Conservation (phyloP, 2,888 invertebrate genomes). For the Tenthredo distinguenda region DNA sequence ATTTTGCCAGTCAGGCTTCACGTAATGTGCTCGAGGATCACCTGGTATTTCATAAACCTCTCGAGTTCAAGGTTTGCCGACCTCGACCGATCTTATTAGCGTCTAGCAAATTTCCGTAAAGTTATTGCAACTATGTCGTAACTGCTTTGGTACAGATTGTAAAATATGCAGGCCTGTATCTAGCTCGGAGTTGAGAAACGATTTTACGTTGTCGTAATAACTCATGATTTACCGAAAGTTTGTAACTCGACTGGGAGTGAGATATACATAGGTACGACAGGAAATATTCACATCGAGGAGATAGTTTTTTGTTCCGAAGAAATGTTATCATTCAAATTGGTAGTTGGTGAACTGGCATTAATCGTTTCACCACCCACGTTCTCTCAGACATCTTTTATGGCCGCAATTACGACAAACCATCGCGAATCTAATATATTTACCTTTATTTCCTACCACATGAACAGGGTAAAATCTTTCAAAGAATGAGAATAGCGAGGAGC, state of each 20-base stretch:
- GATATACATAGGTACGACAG: constrained; percentile 16
- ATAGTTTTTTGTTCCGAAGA: constrained; percentile 13
- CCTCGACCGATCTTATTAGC: constrained; percentile 29
- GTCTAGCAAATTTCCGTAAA: constrained; percentile 43
- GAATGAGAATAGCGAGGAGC: background rate
- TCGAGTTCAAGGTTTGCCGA: constrained; percentile 19
- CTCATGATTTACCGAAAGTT: constrained; percentile 31
- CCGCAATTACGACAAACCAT: constrained; percentile 9
- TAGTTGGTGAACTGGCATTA: background rate
- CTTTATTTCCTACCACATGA: background rate
- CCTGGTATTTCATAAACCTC: constrained; percentile 1
- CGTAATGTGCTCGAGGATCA: constrained; percentile 9
- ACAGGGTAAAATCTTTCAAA: background rate
- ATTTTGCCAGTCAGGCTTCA: background rate
- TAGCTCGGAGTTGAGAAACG: constrained; percentile 21
- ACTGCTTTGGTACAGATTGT: constrained; percentile 45
- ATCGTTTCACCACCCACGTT: background rate
- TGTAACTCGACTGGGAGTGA: background rate
- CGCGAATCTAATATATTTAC: background rate
- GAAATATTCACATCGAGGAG: background rate
- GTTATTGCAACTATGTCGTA: constrained; percentile 46
- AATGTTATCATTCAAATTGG: constrained; percentile 23
- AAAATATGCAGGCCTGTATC: constrained; percentile 40
- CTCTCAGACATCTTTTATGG: background rate
- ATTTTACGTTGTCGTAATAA: constrained; percentile 34